phyloP scores from a whole-genome alignment of 2,888 invertebrate genomes.

The Drosophila eohydei region DNA sequence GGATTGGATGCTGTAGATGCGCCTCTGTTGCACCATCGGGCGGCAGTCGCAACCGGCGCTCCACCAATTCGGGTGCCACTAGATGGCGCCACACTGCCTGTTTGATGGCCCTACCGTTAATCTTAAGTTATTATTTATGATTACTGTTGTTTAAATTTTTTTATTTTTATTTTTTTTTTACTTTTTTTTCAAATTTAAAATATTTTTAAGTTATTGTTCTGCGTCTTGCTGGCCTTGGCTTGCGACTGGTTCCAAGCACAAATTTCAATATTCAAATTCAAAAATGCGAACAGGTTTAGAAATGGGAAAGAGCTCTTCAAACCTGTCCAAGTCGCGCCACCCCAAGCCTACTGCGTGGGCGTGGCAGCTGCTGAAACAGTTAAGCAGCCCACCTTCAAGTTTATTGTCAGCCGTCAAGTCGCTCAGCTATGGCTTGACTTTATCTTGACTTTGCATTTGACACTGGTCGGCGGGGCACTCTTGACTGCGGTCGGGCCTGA shows the following conservation, averaged over 20 bases:
- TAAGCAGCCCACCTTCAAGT: slow-evolving; percentile 16
- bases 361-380: slow-evolving; percentile 42
- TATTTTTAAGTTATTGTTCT: slow-evolving; percentile 32
- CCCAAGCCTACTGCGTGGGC: slow-evolving; percentile 39
- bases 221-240: slow-evolving; percentile 19
- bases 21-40: slow-evolving; percentile 65
- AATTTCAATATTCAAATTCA: slow-evolving; percentile 39
- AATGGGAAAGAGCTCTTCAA: slow-evolving; percentile 36
- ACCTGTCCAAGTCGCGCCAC: slow-evolving; percentile 34
- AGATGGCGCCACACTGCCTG: slow-evolving; percentile 32
- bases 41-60: neutral
- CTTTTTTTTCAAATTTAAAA: slow-evolving; percentile 26
- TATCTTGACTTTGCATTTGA: slow-evolving; percentile 40
- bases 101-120: slow-evolving; percentile 37
- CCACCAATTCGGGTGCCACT: neutral
- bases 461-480: slow-evolving; percentile 19
- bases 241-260: slow-evolving; percentile 37
- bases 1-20: slow-evolving; percentile 73
- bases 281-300: slow-evolving; percentile 44
- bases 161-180: slow-evolving; percentile 19
- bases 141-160: neutral
- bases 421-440: slow-evolving; percentile 24
- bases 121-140: slow-evolving; percentile 38
- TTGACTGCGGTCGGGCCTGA: slow-evolving; percentile 45
- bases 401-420: slow-evolving; percentile 9